Percentiles rank a stretch among this genome's conserved stretches.
phyloP scores from a whole-genome alignment of 2,113 vertebrate genomes.

The Micronisus gabar region DNA sequence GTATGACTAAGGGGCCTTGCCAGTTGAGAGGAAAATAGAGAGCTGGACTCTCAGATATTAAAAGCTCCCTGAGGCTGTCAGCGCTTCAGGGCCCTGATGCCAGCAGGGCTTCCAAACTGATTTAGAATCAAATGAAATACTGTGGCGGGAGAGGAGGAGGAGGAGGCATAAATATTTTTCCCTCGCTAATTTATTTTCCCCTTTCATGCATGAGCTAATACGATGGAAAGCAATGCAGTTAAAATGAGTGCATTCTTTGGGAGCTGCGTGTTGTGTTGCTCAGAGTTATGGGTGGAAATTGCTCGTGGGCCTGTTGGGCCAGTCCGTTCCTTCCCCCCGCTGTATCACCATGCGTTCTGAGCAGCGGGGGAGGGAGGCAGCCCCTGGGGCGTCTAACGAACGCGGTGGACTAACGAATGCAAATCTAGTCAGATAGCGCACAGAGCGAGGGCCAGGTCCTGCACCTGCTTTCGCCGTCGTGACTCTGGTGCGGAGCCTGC shows the following conservation, averaged over 20 bases:
- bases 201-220: not conserved
- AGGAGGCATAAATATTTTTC: conserved; percentile 13
- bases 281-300: not conserved
- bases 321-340: fast-evolving
- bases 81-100: not conserved
- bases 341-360: not conserved
- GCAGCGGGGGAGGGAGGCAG: not conserved
- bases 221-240: not conserved
- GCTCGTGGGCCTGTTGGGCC: not conserved
- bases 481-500: not conserved
- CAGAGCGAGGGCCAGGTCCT: not conserved
- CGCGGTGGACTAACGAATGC: not conserved
- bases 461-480: fast-evolving
- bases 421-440: not conserved
- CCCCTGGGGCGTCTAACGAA: not conserved
- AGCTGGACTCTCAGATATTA: not conserved
- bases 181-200: conserved; percentile 5
- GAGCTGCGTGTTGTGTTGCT: not conserved
- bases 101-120: not conserved
- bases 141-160: not conserved
- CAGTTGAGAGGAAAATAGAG: not conserved
- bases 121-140: not conserved
- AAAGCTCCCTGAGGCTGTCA: not conserved
- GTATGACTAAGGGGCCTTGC: not conserved
- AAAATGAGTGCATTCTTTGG: not conserved